Base-by-base conservation (phyloP, 2,797 vertebrate species). In the Alouatta caraya region DNA sequence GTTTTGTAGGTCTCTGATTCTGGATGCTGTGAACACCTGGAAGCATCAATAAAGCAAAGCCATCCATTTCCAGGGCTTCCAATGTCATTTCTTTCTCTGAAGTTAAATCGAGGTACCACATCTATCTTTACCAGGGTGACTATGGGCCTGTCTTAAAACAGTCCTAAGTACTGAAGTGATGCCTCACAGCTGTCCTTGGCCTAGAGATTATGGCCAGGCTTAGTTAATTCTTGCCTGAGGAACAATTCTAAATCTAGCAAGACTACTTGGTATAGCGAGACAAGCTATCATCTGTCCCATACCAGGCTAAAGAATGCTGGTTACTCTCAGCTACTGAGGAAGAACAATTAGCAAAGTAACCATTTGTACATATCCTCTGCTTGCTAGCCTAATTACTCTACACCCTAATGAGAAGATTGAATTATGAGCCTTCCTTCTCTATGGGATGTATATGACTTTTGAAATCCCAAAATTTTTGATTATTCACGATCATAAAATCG, bases 191-290 rank as follows among this genome's bases (percentile, higher is more conserved):
- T 87, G 48, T 92, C 50, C 39, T 79, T 78, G 78, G 88, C 52
- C 39, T 94, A 46, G 44, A 87, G 21, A 61, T 52, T 21, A 82
- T 85, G 22, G 17, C 14, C 48, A 12, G 26, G 1, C 22, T 67
- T 67, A 46, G 17, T 52, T 24, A 87, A 6, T 59, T 83, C 39
- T 76, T 93, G 37, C 57, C 28, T 46, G 76, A 21, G 10, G 28
- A 82, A 88, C 8, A 95, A 67, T 90, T 87, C n/a, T 73, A 94
- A 94, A 76, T 61, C 52, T 84, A 82, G 64, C 84, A 82, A 44
- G 37, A 72, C 17, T 26, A 50, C 2, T 22, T 55, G 6, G 42
- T 57, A 50, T 5, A 73, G 52, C 30, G 44, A 86, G 8, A 37
- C 13, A 81, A 73, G 44, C 26, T 89, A 15, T 90, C 52, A 61